Base-by-base conservation (phyloP, 2,888 invertebrate species). In the Uloborus plumipes region DNA sequence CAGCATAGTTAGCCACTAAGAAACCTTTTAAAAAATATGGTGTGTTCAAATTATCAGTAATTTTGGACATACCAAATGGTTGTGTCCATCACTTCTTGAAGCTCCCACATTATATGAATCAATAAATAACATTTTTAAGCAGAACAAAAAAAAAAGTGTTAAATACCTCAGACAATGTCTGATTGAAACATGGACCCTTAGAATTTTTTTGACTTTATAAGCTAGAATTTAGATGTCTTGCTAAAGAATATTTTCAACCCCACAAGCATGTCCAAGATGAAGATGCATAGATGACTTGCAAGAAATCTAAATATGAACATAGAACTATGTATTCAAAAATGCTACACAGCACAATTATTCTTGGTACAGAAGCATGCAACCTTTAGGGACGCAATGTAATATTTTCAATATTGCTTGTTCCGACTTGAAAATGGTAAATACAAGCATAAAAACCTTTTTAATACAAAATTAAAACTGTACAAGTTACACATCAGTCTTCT, bases 291-390 rank as follows among this genome's bases (percentile, higher is more conserved):
- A 65, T 67, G 69, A 78, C 53, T 64, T 64, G 77, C 77, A 78
- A 78, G 64, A 77, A 77, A 71, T 77, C 77, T 77, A 80, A 80
- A 74, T 70, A 80, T 80, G 69, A 80, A 80, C 80, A 80, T 70
- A 80, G 74, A 74, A 74, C 80, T 80, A 80, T 74, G 70, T 80
- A 70, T 74, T 74, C 64, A 67, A 73, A n/a, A 74, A 67, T 73
- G 53, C 73, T 80, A 80, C 69, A 69, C 80, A 77, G 70, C 64
- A 69, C 20, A 71, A 22, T 31, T 39, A 11, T 69, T 59, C 53
- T 53, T 51, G 31, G 58, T 62, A 61, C 61, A 74, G 80, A 69
- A 59, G 80, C 80, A 80, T 80, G 80, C 80, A 80, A 80, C 80
- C 80, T 74, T 71, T 71, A 26, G 74, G 80, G 80, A 80, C 80